These are phyloP conservation scores for Trachelus stipa DNA, from an alignment of 2,888 invertebrate species.

Conservation along the genomic window DNA sequence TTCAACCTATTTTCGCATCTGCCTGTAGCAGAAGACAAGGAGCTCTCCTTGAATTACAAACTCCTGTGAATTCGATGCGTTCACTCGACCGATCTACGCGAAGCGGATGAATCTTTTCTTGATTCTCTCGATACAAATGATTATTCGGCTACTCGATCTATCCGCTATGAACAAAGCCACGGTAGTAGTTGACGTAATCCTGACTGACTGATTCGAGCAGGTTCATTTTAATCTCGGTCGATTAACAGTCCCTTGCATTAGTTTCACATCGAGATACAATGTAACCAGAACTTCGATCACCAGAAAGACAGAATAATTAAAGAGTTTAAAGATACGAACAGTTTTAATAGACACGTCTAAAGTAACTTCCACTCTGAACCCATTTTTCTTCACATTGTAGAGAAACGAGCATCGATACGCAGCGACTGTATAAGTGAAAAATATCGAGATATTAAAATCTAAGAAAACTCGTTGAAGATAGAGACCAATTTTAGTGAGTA, in stretches of 20 bases:
- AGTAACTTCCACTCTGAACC: too few relatives aligned
- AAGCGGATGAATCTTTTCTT: neutral
- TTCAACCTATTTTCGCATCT: constrained; percentile 31
- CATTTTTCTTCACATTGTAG: too few relatives aligned
- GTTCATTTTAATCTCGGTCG: neutral
- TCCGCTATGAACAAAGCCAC: neutral
- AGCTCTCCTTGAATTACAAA: neutral
- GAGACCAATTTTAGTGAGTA: neutral
- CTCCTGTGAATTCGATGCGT: constrained; percentile 23
- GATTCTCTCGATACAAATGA: neutral
- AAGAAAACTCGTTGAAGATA: neutral
- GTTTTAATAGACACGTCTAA: too few relatives aligned
- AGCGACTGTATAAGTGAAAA: neutral
- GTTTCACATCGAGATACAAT: neutral
- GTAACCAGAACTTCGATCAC: neutral
- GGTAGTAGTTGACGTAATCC: neutral
- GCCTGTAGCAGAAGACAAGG: neutral
- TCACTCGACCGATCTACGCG: constrained; percentile 14
- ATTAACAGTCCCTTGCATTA: neutral
- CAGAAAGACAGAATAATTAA: neutral
- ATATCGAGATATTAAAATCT: neutral
- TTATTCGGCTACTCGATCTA: neutral
- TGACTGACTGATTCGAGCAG: neutral
- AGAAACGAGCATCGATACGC: neutral
- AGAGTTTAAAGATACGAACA: neutral